Base-by-base conservation (phyloP, 2,888 invertebrate species). In the Arctia plantaginis region DNA sequence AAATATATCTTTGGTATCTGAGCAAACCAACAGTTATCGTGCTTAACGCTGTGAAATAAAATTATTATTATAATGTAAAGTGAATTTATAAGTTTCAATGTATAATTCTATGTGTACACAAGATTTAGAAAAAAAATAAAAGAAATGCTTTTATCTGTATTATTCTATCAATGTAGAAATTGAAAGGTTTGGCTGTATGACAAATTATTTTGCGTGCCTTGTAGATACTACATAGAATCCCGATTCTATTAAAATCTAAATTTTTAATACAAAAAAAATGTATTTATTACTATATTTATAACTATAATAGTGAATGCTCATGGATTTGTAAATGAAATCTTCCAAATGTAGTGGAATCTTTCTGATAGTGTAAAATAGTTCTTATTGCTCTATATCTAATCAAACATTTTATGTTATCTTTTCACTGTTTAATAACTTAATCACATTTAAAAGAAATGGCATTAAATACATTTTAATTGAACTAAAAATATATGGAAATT, bases 181-280 rank as follows among this genome's bases (percentile, higher is more conserved):
- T 72, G 39, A 68, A 74, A 79, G 72, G 47, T 69, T 75, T 77
- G 79, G 81, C 77, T 82, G 81, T 84, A 77, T 77, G 44, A 75
- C 77, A 75, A 82, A 84, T 85, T 90, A 77, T 76, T 91, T 90
- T 91, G 89, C 90, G 90, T 91, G 91, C 90, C 90, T 91, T 90
- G 85, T 87, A 85, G 84, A 81, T 80, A 82, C 82, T 81, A 76
- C 79, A 72, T 78, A 68, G 55, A 77, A 44, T 73, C 64, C 51
- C 77, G 72, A 71, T 75, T 80, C 77, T 79, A 75, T 47, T 73
- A 55, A 75, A 74, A 69, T 65, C 27, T 79, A 71, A 13, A 13
- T 77, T 41, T 71, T 27, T 33, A 59, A 59, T 64, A 67, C n/a
- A 23, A 23, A 62, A 35, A 27, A 47, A 13, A 74, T 69, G 81